A percentile compares a stretch with the other conserved stretches of the same genome.
These are phyloP conservation scores for Penaeus chinensis DNA, from an alignment of 1,140 invertebrate genomes.

Conservation along the genomic window DNA sequence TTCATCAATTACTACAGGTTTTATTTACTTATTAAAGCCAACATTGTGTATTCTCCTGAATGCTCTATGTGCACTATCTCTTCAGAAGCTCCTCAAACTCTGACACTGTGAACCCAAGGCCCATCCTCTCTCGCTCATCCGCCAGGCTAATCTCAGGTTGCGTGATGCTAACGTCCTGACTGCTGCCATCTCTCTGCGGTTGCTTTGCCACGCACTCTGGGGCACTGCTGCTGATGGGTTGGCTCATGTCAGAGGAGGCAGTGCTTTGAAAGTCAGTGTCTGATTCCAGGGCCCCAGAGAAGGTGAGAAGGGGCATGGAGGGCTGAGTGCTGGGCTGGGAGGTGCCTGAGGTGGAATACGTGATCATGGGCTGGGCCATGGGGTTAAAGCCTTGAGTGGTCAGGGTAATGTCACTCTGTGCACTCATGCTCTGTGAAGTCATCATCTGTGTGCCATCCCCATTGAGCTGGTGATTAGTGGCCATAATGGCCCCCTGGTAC, in stretches of 20 bases:
- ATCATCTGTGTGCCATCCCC: slow-evolving; percentile 5
- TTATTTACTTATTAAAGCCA: too few species aligned
- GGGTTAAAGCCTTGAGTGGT: slow-evolving; percentile 27
- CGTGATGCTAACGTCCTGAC: not conserved
- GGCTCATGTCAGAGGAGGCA: not conserved
- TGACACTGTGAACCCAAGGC: slow-evolving; percentile 20
- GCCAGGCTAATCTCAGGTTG: slow-evolving; percentile 4
- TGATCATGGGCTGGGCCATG: not conserved
- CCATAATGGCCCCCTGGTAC: slow-evolving; percentile 21
- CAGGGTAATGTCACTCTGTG: slow-evolving; percentile 15
- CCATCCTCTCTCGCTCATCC: slow-evolving; percentile 11
- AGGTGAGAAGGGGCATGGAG: slow-evolving; percentile 42
- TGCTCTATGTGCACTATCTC: slow-evolving; percentile 16
- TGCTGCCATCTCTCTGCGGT: not conserved
- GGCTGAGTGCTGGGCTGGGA: not conserved
- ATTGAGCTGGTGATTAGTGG: slow-evolving; percentile 2
- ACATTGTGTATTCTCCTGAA: too few species aligned
- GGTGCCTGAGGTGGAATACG: not conserved
- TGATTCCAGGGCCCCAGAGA: slow-evolving; percentile 36
- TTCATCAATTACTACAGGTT: too few species aligned
- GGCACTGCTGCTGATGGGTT: not conserved
- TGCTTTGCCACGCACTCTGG: not conserved
- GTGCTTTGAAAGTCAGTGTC: slow-evolving; percentile 25
- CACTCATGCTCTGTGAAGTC: slow-evolving; percentile 11
- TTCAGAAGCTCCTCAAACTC: slow-evolving; percentile 53